Percentiles rank a stretch among this genome's conserved stretches.
phyloP scores from a whole-genome alignment of 23 tunicate species.

The Ascidia mentula region DNA sequence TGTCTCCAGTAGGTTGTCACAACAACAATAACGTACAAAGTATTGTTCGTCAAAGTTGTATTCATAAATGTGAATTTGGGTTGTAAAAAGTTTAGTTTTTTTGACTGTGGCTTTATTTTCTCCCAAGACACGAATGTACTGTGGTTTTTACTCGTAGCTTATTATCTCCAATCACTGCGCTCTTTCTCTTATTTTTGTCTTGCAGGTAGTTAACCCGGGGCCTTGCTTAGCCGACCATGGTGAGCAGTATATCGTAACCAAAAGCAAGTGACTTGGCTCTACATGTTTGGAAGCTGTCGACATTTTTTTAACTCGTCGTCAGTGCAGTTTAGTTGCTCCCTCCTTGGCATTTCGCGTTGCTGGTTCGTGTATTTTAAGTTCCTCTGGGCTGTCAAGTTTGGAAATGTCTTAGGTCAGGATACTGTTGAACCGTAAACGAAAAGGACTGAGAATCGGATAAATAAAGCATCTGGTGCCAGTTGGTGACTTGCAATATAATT shows the following conservation, averaged over 20 bases:
- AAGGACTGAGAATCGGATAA: background rate
- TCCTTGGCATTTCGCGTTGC: too few relatives aligned
- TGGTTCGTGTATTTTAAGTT: too few relatives aligned
- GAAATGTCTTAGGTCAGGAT: background rate
- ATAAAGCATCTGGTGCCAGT: too few relatives aligned
- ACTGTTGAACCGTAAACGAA: background rate
- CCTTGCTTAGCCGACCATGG: background rate
- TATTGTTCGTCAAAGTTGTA: too few relatives aligned
- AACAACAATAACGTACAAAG: too few relatives aligned
- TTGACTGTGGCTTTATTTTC: too few relatives aligned
- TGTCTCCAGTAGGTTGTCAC: too few relatives aligned
- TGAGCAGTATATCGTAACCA: background rate
- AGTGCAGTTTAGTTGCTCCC: too few relatives aligned
- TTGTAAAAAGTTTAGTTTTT: too few relatives aligned
- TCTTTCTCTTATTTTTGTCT: background rate
- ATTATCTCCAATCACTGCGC: constrained; percentile 5
- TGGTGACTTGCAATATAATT: too few relatives aligned
- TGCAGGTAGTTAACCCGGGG: background rate
- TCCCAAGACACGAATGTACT: background rate
- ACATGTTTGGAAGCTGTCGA: background rate
- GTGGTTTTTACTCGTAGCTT: background rate
- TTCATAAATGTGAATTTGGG: too few relatives aligned
- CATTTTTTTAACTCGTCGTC: too few relatives aligned
- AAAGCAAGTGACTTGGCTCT: background rate
- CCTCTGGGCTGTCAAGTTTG: background rate